A percentile compares a stretch with the other conserved stretches of the same genome.
phyloP scores from a whole-genome alignment of 2,888 invertebrate species.

The Drosophila bunnanda region DNA sequence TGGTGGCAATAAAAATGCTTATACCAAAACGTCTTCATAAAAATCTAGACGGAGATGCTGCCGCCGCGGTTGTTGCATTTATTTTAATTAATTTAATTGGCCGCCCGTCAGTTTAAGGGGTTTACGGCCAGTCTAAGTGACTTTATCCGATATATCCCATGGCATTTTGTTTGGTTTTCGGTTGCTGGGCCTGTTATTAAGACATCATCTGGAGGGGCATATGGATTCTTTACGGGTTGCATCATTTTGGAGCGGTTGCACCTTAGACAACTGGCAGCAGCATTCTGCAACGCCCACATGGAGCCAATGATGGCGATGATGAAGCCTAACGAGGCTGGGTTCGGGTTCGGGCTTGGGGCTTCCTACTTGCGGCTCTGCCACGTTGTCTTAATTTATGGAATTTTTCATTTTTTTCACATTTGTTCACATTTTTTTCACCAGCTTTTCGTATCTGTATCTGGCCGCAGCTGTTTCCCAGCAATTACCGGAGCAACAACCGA shows the following conservation, averaged over 20 bases:
- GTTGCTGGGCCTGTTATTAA: slow-evolving; percentile 49
- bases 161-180: slow-evolving; percentile 46
- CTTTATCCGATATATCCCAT: slow-evolving; percentile 29
- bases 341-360: slow-evolving; percentile 21
- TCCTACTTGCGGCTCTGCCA: slow-evolving; percentile 37
- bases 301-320: slow-evolving; percentile 38
- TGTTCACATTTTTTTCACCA: slow-evolving; percentile 24
- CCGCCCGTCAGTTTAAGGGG: slow-evolving; percentile 19
- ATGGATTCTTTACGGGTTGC: slow-evolving; percentile 34
- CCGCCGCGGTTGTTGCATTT: slow-evolving; percentile 38
- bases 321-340: slow-evolving; percentile 47
- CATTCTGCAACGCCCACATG: slow-evolving; percentile 70
- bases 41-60: slow-evolving; percentile 14
- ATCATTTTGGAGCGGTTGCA: slow-evolving; percentile 56
- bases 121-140: slow-evolving; percentile 10
- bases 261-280: slow-evolving; percentile 57
- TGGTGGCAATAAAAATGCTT: slow-evolving; percentile 63
- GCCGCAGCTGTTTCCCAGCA: slow-evolving; percentile 74
- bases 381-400: slow-evolving; percentile 51
- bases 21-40: slow-evolving; percentile 59
- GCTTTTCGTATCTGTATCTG: slow-evolving; percentile 43
- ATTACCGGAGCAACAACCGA: slow-evolving; percentile 69
- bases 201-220: slow-evolving; percentile 52
- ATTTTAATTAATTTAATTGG: slow-evolving; percentile 66
- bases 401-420: slow-evolving; percentile 26